A percentile compares a stretch with the other conserved stretches of the same genome.
These are phyloP conservation scores for Sogatella furcifera DNA, from an alignment of 1,140 invertebrate genomes.

Conservation along the genomic window DNA sequence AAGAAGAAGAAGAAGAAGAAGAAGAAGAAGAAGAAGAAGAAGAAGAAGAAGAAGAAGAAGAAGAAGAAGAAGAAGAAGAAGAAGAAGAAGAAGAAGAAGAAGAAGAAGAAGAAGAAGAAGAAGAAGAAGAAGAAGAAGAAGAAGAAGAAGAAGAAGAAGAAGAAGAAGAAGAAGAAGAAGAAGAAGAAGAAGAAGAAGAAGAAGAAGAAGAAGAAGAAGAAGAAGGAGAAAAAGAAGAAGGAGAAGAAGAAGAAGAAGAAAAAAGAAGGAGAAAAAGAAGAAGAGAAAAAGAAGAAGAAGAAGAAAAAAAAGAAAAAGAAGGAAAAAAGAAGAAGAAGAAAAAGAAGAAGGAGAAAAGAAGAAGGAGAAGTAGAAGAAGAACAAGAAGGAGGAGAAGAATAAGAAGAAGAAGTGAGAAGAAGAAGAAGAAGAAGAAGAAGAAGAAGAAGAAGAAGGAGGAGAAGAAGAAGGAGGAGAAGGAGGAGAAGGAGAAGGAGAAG, in stretches of 20 bases:
- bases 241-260: constrained; percentile 1
- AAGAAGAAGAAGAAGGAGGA: neutral
- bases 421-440: neutral
- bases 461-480: neutral
- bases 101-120: too few species aligned
- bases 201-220: neutral
- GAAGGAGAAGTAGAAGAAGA: too few species aligned
- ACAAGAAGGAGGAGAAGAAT: too few species aligned
- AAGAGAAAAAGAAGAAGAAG: neutral
- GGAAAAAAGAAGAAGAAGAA: neutral
- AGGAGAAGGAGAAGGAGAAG: neutral
- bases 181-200: neutral
- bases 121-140: neutral
- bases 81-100: too few species aligned
- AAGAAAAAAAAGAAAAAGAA: neutral
- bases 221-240: neutral
- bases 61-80: too few species aligned
- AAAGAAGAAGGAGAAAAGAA: neutral
- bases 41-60: too few species aligned
- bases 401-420: neutral
- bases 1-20: neutral
- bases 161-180: constrained; percentile 3
- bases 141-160: constrained; percentile 2
- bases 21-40: too few species aligned
- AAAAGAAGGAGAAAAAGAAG: neutral